Conservation (phyloP, 2,113 vertebrate genomes). For the Microtus oregoni region DNA sequence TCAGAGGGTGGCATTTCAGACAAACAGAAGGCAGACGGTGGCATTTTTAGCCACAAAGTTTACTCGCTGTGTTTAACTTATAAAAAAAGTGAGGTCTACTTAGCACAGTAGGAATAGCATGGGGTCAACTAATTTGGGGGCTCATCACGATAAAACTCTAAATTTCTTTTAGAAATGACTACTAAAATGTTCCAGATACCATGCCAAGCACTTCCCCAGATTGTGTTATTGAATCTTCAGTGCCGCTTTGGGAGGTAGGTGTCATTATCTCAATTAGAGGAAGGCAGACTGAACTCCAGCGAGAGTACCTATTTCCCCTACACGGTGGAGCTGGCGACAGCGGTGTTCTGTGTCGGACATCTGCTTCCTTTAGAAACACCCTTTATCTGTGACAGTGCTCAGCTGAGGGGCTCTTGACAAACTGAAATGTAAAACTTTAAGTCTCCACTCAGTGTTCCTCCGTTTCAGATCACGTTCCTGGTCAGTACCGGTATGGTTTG, state of each 20-base stretch:
- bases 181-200: no score
- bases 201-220: not conserved
- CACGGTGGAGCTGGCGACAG: not conserved
- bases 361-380: not conserved
- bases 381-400: not conserved
- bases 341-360: not conserved
- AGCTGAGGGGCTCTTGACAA: not conserved
- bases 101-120: not conserved
- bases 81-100: not conserved
- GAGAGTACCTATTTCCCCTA: not conserved
- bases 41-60: not conserved
- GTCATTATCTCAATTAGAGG: not conserved
- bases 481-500: not conserved
- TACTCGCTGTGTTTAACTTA: not conserved
- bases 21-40: conserved; percentile 9
- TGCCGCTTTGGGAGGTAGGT: not conserved
- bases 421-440: not conserved
- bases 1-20: not conserved
- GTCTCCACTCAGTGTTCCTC: not conserved
- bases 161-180: not conserved
- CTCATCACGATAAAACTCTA: not conserved
- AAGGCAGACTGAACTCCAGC: not conserved
- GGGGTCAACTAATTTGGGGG: not conserved
- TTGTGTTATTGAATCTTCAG: not conserved
- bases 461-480: not conserved